Conservation (phyloP, 1,140 invertebrate species). For the Neodiprion lecontei region DNA sequence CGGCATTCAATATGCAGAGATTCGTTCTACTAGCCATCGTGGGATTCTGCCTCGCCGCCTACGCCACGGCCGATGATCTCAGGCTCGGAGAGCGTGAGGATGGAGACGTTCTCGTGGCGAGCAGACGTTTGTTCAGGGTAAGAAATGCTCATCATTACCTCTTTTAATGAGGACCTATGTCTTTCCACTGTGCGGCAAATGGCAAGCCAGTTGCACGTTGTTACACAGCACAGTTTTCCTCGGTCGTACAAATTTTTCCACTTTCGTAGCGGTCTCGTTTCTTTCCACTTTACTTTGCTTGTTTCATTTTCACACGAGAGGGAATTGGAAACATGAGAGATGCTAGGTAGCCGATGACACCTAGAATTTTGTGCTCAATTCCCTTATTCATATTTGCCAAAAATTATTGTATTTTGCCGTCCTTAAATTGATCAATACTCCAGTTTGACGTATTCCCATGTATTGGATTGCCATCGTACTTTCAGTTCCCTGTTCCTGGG, state of each 20-base stretch:
- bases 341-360: too few relatives aligned
- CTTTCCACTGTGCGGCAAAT: constrained; percentile 2
- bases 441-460: too few relatives aligned
- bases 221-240: too few relatives aligned
- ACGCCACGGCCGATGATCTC: constrained; percentile 25
- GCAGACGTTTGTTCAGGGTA: constrained; percentile 21
- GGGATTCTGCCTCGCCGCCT: constrained; percentile 28
- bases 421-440: too few relatives aligned
- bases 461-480: not conserved
- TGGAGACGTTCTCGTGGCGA: constrained; percentile 23
- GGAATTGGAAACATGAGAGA: not conserved
- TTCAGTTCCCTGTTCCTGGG: constrained; percentile 24
- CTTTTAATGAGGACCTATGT: constrained; percentile 5
- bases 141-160: constrained; percentile 17
- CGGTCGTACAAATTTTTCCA: too few relatives aligned
- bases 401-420: too few relatives aligned
- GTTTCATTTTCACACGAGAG: not conserved
- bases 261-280: too few relatives aligned
- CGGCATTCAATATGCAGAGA: not conserved
- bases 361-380: too few relatives aligned
- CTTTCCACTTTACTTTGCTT: not conserved
- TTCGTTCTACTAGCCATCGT: constrained; percentile 22
- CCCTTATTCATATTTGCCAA: too few relatives aligned
- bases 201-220: not conserved
- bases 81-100: constrained; percentile 24